phyloP scores from a whole-genome alignment of 2,113 vertebrate species.

The Phocoena sinus region DNA sequence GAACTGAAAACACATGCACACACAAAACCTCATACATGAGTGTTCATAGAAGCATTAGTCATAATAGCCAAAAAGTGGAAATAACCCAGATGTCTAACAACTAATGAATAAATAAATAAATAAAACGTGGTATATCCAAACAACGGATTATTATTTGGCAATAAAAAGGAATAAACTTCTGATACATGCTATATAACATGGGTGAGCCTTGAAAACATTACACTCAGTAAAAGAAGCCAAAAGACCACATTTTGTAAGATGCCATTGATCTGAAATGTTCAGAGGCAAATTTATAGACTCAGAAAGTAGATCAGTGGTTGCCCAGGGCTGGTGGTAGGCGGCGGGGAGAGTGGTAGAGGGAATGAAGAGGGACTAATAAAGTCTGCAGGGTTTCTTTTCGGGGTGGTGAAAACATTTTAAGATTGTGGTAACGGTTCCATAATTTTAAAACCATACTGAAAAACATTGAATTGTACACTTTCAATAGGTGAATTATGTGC shows the following conservation, averaged over 20 bases:
- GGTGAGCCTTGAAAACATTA: not conserved
- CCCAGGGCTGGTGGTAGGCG: not conserved
- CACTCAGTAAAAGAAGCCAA: not conserved
- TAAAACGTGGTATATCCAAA: not conserved
- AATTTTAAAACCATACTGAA: not conserved
- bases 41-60: not conserved
- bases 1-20: not conserved
- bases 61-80: not conserved
- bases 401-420: not conserved
- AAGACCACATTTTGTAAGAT: not conserved
- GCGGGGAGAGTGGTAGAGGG: fast-evolving
- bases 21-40: not conserved
- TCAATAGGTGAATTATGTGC: not conserved
- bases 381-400: not conserved
- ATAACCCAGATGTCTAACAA: not conserved
- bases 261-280: not conserved
- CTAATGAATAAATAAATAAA: not conserved
- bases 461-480: not conserved
- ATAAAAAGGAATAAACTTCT: not conserved
- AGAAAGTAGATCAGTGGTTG: not conserved
- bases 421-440: not conserved
- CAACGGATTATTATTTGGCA: not conserved
- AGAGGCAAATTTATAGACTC: not conserved
- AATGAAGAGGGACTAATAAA: not conserved
- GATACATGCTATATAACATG: not conserved